These are phyloP conservation scores for Tachysurus fulvidraco DNA, from an alignment of 2,113 vertebrate species.

Conservation along the genomic window DNA sequence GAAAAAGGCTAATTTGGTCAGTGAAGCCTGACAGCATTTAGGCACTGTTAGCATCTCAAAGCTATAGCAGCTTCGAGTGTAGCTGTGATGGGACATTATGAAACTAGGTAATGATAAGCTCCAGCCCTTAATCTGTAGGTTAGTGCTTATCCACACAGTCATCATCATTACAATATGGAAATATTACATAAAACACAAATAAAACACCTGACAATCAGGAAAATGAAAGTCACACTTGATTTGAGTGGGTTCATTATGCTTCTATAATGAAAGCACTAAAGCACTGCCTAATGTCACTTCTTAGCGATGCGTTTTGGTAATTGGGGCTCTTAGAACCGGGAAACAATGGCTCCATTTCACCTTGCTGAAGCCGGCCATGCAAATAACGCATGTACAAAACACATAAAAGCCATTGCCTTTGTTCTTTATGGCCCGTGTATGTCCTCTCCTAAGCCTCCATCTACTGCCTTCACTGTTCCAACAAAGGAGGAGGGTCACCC, in stretches of 20 bases:
- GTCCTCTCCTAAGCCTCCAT: conserved; percentile 46
- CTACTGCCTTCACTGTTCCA: conserved; percentile 37
- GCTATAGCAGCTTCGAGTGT: conserved; percentile 35
- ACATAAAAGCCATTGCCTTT: conserved; percentile 57
- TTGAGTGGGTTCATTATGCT: conserved; percentile 59
- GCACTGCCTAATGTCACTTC: conserved; percentile 55
- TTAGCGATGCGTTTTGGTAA: conserved; percentile 57
- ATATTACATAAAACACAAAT: conserved; percentile 58
- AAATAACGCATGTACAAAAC: conserved; percentile 50
- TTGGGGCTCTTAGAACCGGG: conserved; percentile 56
- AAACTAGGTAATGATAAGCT: conserved; percentile 47
- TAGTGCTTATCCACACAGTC: conserved; percentile 41
- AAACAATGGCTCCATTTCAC: conserved; percentile 53
- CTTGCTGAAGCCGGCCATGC: conserved; percentile 46
- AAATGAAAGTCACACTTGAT: conserved; percentile 62
- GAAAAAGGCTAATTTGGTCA: conserved; percentile 54
- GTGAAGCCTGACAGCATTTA: conserved; percentile 58
- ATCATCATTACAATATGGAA: conserved; percentile 51
- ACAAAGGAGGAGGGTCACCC: conserved; percentile 46
- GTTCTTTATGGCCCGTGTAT: conserved; percentile 54
- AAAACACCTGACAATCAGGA: conserved; percentile 57
- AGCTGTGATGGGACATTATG: conserved; percentile 43
- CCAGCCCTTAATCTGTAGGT: conserved; percentile 47
- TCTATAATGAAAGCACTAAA: conserved; percentile 59
- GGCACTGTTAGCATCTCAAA: conserved; percentile 45